Percentiles rank a stretch among this genome's conserved stretches.
Evolutionary conservation across 2,888 invertebrate genomes (phyloP).

Genomic region (Dascillus cervinus): DNA sequence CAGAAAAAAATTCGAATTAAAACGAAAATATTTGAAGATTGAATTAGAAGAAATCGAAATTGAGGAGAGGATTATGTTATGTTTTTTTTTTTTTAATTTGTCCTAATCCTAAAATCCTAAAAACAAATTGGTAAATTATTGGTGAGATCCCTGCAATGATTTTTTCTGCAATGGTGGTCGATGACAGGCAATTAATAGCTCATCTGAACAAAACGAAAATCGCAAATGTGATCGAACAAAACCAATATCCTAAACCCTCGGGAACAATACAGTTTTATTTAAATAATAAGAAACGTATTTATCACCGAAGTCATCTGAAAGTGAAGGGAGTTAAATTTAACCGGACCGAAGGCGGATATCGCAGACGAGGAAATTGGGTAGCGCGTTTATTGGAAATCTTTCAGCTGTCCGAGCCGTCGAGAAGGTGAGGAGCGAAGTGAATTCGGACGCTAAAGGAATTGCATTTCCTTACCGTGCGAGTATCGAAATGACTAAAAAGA

Average conservation of each 20-base stretch:
- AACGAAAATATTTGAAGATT: too few relatives aligned
- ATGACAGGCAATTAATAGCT: too few relatives aligned
- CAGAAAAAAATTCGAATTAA: too few relatives aligned
- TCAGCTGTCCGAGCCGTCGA: slow-evolving; percentile 40
- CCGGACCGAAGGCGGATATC: slow-evolving; percentile 34
- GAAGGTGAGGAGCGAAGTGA: slow-evolving; percentile 31
- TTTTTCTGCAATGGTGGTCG: too few relatives aligned
- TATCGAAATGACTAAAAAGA: slow-evolving; percentile 25
- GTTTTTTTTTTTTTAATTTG: too few relatives aligned
- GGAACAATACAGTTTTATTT: slow-evolving; percentile 19
- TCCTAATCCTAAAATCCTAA: too few relatives aligned
- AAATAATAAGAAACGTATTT: slow-evolving; percentile 32
- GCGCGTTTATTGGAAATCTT: slow-evolving; percentile 45
- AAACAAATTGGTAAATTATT: too few relatives aligned
- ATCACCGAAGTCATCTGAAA: slow-evolving; percentile 37
- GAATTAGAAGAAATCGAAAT: too few relatives aligned
- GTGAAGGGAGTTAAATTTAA: slow-evolving; percentile 36
- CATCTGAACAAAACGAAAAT: too few relatives aligned
- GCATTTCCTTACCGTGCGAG: slow-evolving; percentile 32
- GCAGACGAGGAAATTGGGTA: slow-evolving; percentile 39
- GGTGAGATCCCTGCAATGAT: too few relatives aligned
- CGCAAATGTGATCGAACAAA: too few relatives aligned
- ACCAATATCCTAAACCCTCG: slow-evolving; percentile 16
- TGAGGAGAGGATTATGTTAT: too few relatives aligned
- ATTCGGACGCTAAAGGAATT: slow-evolving; percentile 32